Percentiles rank a stretch among this genome's conserved stretches.
Evolutionary conservation across 1,140 invertebrate species (phyloP).

Genomic region (Hypsibius dujardini): DNA sequence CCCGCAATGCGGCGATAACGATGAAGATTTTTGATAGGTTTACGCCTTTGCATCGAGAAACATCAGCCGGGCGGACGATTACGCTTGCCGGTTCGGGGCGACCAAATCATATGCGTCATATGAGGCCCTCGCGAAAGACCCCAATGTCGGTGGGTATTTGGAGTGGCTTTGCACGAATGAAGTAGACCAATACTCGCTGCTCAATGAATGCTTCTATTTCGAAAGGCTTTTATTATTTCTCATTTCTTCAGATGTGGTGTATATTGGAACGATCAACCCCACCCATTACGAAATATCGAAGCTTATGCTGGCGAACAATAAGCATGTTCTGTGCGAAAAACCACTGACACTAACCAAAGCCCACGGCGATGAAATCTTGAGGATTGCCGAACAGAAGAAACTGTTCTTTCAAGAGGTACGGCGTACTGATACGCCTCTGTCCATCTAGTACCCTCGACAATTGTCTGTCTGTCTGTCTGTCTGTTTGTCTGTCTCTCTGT

Average conservation of each 20-base stretch:
- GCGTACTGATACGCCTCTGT: too few relatives aligned
- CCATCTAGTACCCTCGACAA: too few relatives aligned
- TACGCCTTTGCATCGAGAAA: constrained; percentile 30
- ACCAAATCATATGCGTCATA: constrained; percentile 53
- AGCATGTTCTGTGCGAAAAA: constrained; percentile 67
- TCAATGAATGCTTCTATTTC: background rate
- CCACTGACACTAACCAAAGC: constrained; percentile 53
- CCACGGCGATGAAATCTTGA: constrained; percentile 28
- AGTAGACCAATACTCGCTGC: background rate
- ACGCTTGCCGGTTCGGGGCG: constrained; percentile 52
- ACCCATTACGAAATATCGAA: constrained; percentile 47
- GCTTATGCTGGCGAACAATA: constrained; percentile 51
- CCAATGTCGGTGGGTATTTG: constrained; percentile 48
- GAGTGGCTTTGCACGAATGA: background rate
- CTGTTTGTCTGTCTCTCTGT: too few relatives aligned
- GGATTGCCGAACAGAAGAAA: constrained; percentile 35
- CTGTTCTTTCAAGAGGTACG: constrained; percentile 56
- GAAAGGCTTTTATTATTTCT: background rate
- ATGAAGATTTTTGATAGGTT: constrained; percentile 48
- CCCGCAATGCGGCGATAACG: constrained; percentile 42
- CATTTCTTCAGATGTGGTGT: constrained; percentile 50
- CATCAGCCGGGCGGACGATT: constrained; percentile 38
- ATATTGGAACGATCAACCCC: constrained; percentile 52
- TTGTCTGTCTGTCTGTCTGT: too few relatives aligned
- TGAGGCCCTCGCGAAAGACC: constrained; percentile 49